A percentile compares a stretch with the other conserved stretches of the same genome.
Conservation (phyloP, 2,888 invertebrate species). For the Drosophila nr. medialis region DNA sequence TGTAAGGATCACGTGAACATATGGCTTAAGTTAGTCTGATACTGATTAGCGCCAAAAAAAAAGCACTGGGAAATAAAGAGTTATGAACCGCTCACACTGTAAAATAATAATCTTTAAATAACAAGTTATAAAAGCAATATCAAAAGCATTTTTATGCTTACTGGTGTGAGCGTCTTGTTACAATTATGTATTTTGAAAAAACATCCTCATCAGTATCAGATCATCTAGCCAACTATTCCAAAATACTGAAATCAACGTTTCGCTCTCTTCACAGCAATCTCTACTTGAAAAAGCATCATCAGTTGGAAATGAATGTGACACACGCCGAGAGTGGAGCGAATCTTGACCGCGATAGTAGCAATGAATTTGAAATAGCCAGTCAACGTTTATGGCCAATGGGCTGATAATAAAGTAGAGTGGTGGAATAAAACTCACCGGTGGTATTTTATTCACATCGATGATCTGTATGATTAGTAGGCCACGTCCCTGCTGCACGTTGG, state of each 20-base stretch:
- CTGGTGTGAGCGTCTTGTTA: too few relatives aligned
- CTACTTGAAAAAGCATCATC: conserved; percentile 73
- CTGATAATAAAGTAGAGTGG: not conserved
- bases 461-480: conserved; percentile 88
- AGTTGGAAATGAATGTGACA: conserved; percentile 35
- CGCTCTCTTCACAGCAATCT: conserved; percentile 62
- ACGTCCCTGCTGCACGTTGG: conserved; percentile 90
- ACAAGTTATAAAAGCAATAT: not conserved
- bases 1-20: conserved; percentile 59
- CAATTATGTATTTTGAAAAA: too few relatives aligned
- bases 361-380: conserved; percentile 52
- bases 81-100: not conserved
- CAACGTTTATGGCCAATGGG: conserved; percentile 19
- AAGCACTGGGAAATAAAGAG: not conserved
- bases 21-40: not conserved
- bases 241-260: not conserved
- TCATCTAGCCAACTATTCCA: not conserved
- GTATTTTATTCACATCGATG: conserved; percentile 89
- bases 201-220: conserved; percentile 1
- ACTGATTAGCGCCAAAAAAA: not conserved
- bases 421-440: conserved; percentile 85
- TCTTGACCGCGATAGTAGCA: conserved; percentile 35
- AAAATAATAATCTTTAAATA: not conserved
- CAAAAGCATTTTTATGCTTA: not conserved
- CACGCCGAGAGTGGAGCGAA: conserved; percentile 2